These are phyloP conservation scores for Whitmania pigra DNA, from an alignment of 1,140 invertebrate species.

Conservation along the genomic window DNA sequence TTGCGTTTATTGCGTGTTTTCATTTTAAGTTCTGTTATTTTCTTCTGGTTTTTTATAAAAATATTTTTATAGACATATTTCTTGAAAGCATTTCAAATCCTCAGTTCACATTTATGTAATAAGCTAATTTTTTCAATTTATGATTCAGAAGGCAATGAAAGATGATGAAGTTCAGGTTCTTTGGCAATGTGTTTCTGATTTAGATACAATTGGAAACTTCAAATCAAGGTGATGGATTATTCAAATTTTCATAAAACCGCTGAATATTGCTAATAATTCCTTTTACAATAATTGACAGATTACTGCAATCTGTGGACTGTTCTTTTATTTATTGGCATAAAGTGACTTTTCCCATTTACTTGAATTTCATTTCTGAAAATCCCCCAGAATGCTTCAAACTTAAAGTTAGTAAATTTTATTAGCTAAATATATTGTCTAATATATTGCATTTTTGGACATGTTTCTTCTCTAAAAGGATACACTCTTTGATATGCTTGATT, in stretches of 20 bases:
- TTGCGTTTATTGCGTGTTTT: too few species aligned
- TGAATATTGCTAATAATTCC: background rate
- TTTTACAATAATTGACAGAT: conserved; percentile 27
- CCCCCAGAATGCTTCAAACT: conserved; percentile 51
- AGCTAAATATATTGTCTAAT: background rate
- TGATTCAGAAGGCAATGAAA: conserved; percentile 3
- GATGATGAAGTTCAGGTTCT: conserved; percentile 1
- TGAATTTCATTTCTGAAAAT: conserved; percentile 55
- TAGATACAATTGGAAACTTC: conserved; percentile 4
- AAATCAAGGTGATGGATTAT: background rate
- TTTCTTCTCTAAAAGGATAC: too few species aligned
- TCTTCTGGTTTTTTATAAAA: too few species aligned
- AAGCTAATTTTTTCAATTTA: background rate
- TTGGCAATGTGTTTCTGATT: background rate
- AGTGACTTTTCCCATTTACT: conserved; percentile 61
- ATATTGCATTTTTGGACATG: background rate
- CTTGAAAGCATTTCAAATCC: background rate
- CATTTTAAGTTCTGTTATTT: too few species aligned
- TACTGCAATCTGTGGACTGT: conserved; percentile 55
- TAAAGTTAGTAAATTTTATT: conserved; percentile 34
- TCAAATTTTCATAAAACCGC: background rate
- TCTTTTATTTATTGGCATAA: conserved; percentile 71
- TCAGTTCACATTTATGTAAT: background rate
- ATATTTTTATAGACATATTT: too few species aligned
- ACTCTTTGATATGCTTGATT: background rate